Base-by-base conservation (phyloP, 2,113 vertebrate genomes). In the Nyctereutes procyonoides region DNA sequence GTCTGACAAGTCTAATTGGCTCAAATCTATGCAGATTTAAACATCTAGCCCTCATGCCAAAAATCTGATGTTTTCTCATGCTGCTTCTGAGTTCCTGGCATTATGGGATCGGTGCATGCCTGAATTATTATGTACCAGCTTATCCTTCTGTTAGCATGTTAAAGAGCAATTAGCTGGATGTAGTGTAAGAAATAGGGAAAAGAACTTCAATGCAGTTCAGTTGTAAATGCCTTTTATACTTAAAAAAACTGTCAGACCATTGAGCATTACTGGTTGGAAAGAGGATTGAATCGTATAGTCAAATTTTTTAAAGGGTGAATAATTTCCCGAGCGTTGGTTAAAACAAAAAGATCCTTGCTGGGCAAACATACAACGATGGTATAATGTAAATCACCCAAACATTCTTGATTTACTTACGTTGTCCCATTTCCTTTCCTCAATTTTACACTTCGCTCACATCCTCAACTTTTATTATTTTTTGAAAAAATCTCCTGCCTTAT, bases 21-120 rank as follows among this genome's bases (percentile, higher is more conserved):
- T 97, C 63, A 96, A 98, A 98, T 98, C 96, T 98, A 98, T 98
- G 94, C 96, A 98, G 95, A 98, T 98, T 97, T 98, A 98, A 98
- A 97, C 69, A 98, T 84, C 90, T 97, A 97, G 93, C 82, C 88
- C 76, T 97, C 95, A 97, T 95, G 92, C 95, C 97, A 97, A 98
- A 98, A 98, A 95, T 95, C 53, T 94, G 98, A 90, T 90, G 96
- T 98, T 89, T 92, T 98, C 98, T 98, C 94, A 98, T 98, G 88
- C 97, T 79, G 35, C 32, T 96, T 55, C 88, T 97, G 97, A 98
- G 73, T 98, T 98, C 95, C 95, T 97, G 92, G 56, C 80, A 93
- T 98, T 98, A 90, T 97, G 97, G 96, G 97, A 93, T 96, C 85
- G 73, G 67, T 98, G 91, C 79, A 97, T 97, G 96, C 98, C 97